Evolutionary conservation across 2,888 invertebrate genomes (phyloP), one percentile per base, ranked within the genome.

Genomic region (Matsumyia berberina): DNA sequence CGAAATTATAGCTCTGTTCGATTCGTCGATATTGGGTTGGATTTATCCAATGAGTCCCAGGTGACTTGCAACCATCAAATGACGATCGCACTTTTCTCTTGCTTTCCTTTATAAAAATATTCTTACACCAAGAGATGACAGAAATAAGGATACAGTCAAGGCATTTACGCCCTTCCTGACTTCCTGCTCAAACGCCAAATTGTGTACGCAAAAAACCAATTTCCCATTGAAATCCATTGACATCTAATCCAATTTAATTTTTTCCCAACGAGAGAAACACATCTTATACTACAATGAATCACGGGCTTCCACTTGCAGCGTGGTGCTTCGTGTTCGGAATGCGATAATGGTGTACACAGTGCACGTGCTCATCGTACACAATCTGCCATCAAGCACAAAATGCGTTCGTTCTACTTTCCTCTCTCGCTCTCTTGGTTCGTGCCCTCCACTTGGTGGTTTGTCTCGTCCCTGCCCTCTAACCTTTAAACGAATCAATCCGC

Each of bases 381-480:
- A 5, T 12, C n/a, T 12, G 35, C 35, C 35, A 64, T 64, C 35
- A 49, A 46, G 3, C 7, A 62, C 8, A 1, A 19, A 49, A 7
- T 64, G 64, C 24, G 44, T 62, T 33, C 24, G 44, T 46, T 46
- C 46, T 62, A 62, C 55, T n/a, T 62, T 62, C 17, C 31, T 33
- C 3, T 17, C 6, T 35, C 33, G 15, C 5, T 17, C 8, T 8
- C 24, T 58, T 8, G n/a, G n/a, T n/a, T n/a, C n/a, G n/a, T n/a
- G n/a, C 39, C 19, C 8, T n/a, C 9, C 9, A 15, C 11, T 1
- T 24, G 4, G 24, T 15, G 7, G 4, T 5, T 8, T 5, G 4
- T 31, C 17, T 11, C 24, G 29, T 60, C 0, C 12, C 31, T 19
- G 17, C 1, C 33, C 17, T 62, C 11, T 62, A 17, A 46, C 57